Evolutionary conservation across 2,888 invertebrate species (phyloP), one percentile per base, ranked within the genome.

Genomic region (Stratiomys singularior): DNA sequence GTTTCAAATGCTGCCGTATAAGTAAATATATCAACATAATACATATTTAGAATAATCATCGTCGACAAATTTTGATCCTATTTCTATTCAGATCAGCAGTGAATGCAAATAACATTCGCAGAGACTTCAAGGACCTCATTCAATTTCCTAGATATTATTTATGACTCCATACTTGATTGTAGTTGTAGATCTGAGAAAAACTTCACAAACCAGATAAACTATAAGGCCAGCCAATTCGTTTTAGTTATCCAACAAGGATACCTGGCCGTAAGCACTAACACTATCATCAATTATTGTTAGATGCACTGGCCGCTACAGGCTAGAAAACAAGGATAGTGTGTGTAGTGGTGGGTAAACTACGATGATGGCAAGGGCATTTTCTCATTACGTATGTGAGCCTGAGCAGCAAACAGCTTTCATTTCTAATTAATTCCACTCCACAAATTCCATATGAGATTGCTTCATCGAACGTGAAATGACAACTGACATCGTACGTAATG

Each of bases 381-480:
- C 37, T 30, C 60, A 74, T 74, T 74, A 74, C 58, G 60, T 74
- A 58, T 44, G 74, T 37, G 37, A 74, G 58, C 30, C 25, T 37
- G 58, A 25, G 15, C 69, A 74, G 74, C 58, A 37, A 60, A 18
- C 37, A 74, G 44, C 58, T 58, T 58, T 74, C 74, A 74, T 74
- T 74, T 74, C 58, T 74, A 74, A 74, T 74, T 74, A 74, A 58
- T 74, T 74, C 74, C 58, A 74, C 74, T 74, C 60, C 74, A 74
- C 74, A 37, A 74, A 28, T 25, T 74, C 74, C 58, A 58, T 21
- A 74, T 58, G 74, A 52, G 58, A 74, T 74, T 74, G 74, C 74
- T 74, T 74, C 74, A 58, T 74, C 74, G 74, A 74, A 74, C 74
- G 74, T 74, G 74, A 74, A 74, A 74, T 74, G 74, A 47, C 58